Base-by-base conservation (phyloP, 2,113 vertebrate species). In the Pterocles gutturalis region DNA sequence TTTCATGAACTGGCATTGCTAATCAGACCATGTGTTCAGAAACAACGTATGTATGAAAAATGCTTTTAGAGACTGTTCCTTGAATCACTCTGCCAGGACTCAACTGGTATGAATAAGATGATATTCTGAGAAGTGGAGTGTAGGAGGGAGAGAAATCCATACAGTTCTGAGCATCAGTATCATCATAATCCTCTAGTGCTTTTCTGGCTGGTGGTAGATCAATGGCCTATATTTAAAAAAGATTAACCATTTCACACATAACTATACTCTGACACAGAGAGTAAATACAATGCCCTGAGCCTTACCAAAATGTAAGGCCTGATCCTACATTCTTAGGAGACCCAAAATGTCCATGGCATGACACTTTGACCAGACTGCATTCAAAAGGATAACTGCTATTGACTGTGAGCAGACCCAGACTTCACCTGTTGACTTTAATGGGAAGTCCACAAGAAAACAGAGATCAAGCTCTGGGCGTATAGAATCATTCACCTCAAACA, bases 291-390 rank as follows among this genome's bases (percentile, higher is more conserved):
- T 73, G 96, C 55, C 0, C 0, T 69, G n/a, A 97, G 95, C 77
- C 90, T 95, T 97, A 94, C 64, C 91, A 97, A 95, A 96, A 96
- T 3, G 18, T 87, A 96, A 91, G 72, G 15, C 36, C 83, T 43
- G 17, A 72, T 24, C 11, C 66, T 73, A 48, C 18, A 17, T 46
- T 69, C 54, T 53, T 21, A 86, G 45, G 62, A 80, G 45, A 83
- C 7, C 4, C 8, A 78, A 77, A 94, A 83, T 38, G 36, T 22
- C 29, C 53, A 61, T 0, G 5, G 22, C 28, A 57, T 34, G 28
- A 65, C 90, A 78, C 28, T 70, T 71, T 11, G 33, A 60, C 25
- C 53, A 45, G 45, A 19, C 16, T 49, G 28, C 26, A 61, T 43
- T 69, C 41, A 43, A 58, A 89, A 95, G 41, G 25, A 73, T 29